Evolutionary conservation across 2,888 invertebrate species (phyloP).

Genomic region (Conops quadrifasciatus): DNA sequence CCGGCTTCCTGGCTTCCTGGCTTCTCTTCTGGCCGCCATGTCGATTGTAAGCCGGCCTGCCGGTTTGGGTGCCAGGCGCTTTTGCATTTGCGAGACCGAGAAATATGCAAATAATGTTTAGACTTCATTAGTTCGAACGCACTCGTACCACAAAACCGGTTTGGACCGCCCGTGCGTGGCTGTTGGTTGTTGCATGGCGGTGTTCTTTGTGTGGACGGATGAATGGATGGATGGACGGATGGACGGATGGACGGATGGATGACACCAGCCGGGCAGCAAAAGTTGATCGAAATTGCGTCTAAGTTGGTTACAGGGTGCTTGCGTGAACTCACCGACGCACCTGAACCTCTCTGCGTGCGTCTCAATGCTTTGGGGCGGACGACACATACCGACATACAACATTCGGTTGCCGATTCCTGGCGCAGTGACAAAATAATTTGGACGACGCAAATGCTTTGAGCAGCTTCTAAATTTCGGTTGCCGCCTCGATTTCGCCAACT

Average conservation of each 20-base stretch:
- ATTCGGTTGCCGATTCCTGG: too few relatives aligned
- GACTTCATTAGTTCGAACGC: constrained; percentile 42
- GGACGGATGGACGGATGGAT: constrained; percentile 5
- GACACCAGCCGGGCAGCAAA: constrained; percentile 22
- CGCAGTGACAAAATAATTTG: too few relatives aligned
- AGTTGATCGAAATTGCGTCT: background rate
- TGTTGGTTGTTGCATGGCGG: constrained; percentile 12
- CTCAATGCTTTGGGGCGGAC: too few relatives aligned
- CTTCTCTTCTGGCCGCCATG: background rate
- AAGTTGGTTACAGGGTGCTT: background rate
- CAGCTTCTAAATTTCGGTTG: too few relatives aligned
- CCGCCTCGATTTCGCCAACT: too few relatives aligned
- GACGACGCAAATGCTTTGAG: background rate
- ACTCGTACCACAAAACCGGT: background rate
- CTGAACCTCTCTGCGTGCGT: too few relatives aligned
- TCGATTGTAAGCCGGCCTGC: background rate
- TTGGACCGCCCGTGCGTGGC: background rate
- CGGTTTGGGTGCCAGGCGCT: background rate
- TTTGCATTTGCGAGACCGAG: constrained; percentile 3
- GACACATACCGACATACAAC: too few relatives aligned
- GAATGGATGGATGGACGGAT: constrained; percentile 4
- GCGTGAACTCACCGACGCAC: too few relatives aligned
- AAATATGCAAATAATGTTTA: constrained; percentile 46
- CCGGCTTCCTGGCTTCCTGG: background rate
- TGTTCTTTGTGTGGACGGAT: constrained; percentile 3